Conservation (phyloP, 1,140 invertebrate species). For the Drosophila elegans region DNA sequence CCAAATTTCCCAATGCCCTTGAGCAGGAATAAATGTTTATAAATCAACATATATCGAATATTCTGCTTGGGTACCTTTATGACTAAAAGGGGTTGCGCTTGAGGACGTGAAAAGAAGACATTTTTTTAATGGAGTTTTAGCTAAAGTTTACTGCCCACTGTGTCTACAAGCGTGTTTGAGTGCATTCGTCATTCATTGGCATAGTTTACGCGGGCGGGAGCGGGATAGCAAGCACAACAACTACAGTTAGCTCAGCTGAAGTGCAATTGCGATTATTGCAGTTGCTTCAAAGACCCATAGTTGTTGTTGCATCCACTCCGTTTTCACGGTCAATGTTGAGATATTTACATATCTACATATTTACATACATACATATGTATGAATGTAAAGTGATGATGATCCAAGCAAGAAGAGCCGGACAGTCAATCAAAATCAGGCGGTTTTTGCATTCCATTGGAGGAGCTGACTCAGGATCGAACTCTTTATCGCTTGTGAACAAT, state of each 20-base stretch:
- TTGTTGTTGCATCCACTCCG: constrained; percentile 42
- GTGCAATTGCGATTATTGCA: constrained; percentile 24
- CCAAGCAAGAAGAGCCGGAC: background rate
- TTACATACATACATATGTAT: background rate
- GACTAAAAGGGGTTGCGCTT: no score
- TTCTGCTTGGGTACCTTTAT: no score
- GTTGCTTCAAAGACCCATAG: background rate
- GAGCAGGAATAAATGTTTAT: no score
- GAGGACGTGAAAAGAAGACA: background rate
- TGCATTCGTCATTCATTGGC: constrained; percentile 59
- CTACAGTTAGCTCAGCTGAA: constrained; percentile 44
- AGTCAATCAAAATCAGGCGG: background rate
- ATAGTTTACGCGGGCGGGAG: constrained; percentile 1
- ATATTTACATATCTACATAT: background rate
- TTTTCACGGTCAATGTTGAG: constrained; percentile 65
- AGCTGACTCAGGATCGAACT: constrained; percentile 6
- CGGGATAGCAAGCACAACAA: constrained; percentile 22
- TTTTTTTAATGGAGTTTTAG: background rate
- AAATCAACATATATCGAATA: no score
- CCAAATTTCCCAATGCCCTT: no score
- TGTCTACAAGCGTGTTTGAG: constrained; percentile 5
- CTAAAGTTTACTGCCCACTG: constrained; percentile 9
- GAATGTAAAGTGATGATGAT: background rate
- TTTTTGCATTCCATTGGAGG: background rate
- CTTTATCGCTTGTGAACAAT: constrained; percentile 3